These are phyloP conservation scores for Nephrotoma flavescens DNA, from an alignment of 2,888 invertebrate species.

Conservation along the genomic window DNA sequence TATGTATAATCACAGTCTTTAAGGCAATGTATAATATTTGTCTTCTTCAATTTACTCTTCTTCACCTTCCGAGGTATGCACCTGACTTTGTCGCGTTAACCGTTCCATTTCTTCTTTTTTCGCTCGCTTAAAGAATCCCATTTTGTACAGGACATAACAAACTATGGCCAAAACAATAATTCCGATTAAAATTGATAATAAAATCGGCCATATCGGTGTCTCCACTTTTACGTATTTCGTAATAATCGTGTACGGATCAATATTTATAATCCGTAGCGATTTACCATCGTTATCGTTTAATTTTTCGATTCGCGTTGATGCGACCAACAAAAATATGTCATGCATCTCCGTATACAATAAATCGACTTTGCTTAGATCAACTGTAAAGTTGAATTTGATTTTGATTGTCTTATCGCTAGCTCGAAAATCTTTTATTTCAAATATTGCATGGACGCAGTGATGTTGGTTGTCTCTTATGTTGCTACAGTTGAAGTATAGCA, in stretches of 20 bases:
- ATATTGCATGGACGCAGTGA: not conserved
- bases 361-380: slow-evolving; percentile 5
- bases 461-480: slow-evolving; percentile 14
- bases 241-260: not conserved
- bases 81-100: not conserved
- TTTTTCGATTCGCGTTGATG: not conserved
- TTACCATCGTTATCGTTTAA: not conserved
- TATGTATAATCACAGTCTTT: not conserved
- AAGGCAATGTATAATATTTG: not conserved
- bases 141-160: slow-evolving; percentile 16
- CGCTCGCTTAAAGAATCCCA: slow-evolving; percentile 35
- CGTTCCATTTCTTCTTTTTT: slow-evolving; percentile 34
- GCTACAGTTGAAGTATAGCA: slow-evolving; percentile 29
- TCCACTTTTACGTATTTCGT: not conserved
- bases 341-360: not conserved
- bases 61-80: not conserved
- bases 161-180: not conserved
- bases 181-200: not conserved
- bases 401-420: not conserved
- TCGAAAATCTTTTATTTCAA: not conserved
- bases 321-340: not conserved
- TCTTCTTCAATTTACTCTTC: not conserved
- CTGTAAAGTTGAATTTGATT: not conserved
- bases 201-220: not conserved
- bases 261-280: not conserved